Base-by-base conservation (phyloP, 1,140 invertebrate genomes). In the Steinernema khuongi region DNA sequence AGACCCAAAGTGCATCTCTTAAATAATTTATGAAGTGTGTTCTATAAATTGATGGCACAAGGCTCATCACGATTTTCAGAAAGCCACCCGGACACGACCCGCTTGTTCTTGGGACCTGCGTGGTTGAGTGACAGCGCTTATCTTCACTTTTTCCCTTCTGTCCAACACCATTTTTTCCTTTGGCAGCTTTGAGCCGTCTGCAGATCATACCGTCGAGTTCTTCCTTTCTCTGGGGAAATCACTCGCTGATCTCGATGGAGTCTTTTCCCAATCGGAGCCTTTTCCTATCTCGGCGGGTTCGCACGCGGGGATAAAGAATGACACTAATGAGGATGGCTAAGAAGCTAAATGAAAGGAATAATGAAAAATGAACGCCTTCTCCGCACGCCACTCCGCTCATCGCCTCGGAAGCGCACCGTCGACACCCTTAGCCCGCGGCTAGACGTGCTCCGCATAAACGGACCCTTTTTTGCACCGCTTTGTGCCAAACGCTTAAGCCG, bases 341-440 rank as follows among this genome's bases (percentile, higher is more conserved):
- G 50, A 60, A 60, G 50, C 50, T 60, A 60, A 60, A 60, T 60
- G 50, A 60, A 60, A 60, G 26, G 50, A 41, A 60, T 60, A 60
- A 60, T 60, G 50, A 60, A 22, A 60, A 60, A 60, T 60, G 50
- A 60, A 60, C 22, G 50, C 50, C 19, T 22, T 7, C 50, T 22
- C 7, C 19, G 4, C 14, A 14, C 36, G 7, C n/a, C 36, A n/a
- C 36, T 7, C 36, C 36, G 7, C 7, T 41, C n/a, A 11, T 41
- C 36, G 36, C 36, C 36, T n/a, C 36, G 7, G 7, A n/a, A 41
- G 36, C 36, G 36, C 36, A 41, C n/a, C 36, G 36, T n/a, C n/a
- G 36, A 7, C 36, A 7, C 36, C n/a, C 36, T 11, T 11, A 41
- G 7, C 7, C 36, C 36, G 7, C n/a, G 7, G 36, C 36, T n/a